These are phyloP conservation scores for Aspidiotus rigidus DNA, from an alignment of 2,888 invertebrate species.

Conservation along the genomic window DNA sequence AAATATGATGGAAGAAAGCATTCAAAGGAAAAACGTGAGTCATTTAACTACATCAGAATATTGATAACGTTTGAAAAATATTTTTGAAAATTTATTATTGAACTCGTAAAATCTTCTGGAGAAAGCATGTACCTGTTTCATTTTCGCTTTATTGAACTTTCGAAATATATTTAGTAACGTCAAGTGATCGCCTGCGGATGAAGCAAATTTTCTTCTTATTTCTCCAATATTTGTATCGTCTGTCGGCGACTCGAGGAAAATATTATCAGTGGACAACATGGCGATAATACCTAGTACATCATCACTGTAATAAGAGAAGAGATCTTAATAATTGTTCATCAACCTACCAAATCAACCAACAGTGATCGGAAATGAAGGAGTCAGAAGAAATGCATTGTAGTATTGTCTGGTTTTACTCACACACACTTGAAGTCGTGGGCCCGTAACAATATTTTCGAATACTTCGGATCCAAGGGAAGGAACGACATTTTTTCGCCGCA, in stretches of 20 bases:
- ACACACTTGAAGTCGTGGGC: constrained; percentile 68
- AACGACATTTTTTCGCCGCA: constrained; percentile 76
- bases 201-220: constrained; percentile 62
- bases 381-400: not conserved
- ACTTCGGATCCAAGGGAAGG: constrained; percentile 86
- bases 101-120: not conserved
- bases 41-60: no score
- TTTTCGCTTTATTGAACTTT: constrained; percentile 52
- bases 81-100: no score
- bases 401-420: constrained; percentile 46
- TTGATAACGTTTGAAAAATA: not conserved
- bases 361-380: not conserved
- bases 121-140: constrained; percentile 13
- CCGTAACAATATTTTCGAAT: constrained; percentile 68
- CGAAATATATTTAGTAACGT: constrained; percentile 81
- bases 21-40: no score
- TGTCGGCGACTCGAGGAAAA: constrained; percentile 60
- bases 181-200: constrained; percentile 82
- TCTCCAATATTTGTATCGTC: constrained; percentile 56
- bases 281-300: constrained; percentile 74
- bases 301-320: constrained; percentile 47
- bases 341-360: not conserved
- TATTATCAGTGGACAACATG: constrained; percentile 76
- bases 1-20: no score
- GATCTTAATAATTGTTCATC: not conserved